A percentile compares a stretch with the other conserved stretches of the same genome.
Evolutionary conservation across 1,140 invertebrate genomes (phyloP).

Genomic region (Drosophila orosa): DNA sequence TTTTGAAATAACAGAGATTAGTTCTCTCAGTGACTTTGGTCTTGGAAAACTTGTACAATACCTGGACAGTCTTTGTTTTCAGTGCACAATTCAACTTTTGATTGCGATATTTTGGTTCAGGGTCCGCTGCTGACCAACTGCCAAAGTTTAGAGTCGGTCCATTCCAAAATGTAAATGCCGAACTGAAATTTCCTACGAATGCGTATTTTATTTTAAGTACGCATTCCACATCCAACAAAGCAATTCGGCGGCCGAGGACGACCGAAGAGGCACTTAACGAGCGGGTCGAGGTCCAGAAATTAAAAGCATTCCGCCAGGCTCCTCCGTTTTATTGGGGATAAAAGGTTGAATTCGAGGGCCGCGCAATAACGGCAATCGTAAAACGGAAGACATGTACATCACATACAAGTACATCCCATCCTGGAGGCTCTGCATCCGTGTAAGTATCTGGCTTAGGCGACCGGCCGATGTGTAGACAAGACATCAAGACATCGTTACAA

Average conservation of each 20-base stretch:
- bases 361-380: conserved; percentile 50
- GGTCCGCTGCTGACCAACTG: conserved; percentile 42
- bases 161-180: conserved; percentile 52
- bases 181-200: conserved; percentile 36
- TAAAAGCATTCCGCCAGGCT: conserved; percentile 60
- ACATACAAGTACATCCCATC: conserved; percentile 9
- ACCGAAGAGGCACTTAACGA: conserved; percentile 41
- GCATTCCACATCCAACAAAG: conserved; percentile 39
- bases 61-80: conserved; percentile 1
- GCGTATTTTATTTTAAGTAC: conserved; percentile 55
- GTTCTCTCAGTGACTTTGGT: background rate
- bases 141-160: conserved; percentile 43
- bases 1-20: too few species aligned
- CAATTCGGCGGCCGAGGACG: conserved; percentile 22
- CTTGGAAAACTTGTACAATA: background rate
- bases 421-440: background rate
- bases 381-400: conserved; percentile 29
- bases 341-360: conserved; percentile 41
- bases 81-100: conserved; percentile 44
- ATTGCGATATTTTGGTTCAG: conserved; percentile 43
- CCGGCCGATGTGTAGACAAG: conserved; percentile 41
- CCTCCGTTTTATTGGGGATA: conserved; percentile 56
- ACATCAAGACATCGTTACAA: conserved; percentile 40
- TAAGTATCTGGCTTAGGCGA: conserved; percentile 4
- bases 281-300: conserved; percentile 51